Conservation (phyloP, 2,113 vertebrate species). For the Lasiurus cinereus region DNA sequence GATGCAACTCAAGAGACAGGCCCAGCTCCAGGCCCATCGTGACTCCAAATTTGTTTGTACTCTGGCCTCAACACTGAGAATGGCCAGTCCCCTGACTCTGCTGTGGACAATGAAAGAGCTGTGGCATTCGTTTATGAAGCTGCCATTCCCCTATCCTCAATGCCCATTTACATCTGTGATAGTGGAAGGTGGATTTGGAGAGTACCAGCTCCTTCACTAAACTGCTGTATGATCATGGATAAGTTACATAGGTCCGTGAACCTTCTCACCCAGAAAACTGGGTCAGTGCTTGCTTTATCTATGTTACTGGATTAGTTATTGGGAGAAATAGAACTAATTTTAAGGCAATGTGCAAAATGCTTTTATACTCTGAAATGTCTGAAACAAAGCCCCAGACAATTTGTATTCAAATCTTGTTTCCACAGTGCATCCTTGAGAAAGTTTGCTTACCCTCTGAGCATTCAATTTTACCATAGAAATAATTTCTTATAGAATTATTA, state of each 20-base stretch:
- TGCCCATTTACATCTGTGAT: neutral
- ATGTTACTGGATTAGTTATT: neutral
- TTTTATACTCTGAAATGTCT: neutral
- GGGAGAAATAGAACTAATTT: neutral
- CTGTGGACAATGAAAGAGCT: neutral
- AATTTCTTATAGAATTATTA: neutral
- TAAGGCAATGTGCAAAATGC: neutral
- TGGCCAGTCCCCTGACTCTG: neutral
- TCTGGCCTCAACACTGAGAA: conserved; percentile 13
- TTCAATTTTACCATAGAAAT: neutral
- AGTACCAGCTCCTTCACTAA: neutral
- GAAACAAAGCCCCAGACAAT: neutral
- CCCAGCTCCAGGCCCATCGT: conserved; percentile 18
- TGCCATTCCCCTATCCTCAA: neutral
- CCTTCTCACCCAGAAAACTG: neutral
- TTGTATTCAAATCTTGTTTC: neutral
- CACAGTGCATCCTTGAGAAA: neutral
- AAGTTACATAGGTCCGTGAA: neutral
- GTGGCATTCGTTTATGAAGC: neutral
- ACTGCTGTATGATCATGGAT: neutral
- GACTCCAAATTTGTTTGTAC: conserved; percentile 22
- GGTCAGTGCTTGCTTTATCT: neutral
- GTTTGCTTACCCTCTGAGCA: neutral
- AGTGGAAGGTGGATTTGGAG: neutral
- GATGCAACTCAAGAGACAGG: neutral